Evolutionary conservation across 2,888 invertebrate species (phyloP), one percentile per base, ranked within the genome.

Genomic region (Drosophila neotestacea): DNA sequence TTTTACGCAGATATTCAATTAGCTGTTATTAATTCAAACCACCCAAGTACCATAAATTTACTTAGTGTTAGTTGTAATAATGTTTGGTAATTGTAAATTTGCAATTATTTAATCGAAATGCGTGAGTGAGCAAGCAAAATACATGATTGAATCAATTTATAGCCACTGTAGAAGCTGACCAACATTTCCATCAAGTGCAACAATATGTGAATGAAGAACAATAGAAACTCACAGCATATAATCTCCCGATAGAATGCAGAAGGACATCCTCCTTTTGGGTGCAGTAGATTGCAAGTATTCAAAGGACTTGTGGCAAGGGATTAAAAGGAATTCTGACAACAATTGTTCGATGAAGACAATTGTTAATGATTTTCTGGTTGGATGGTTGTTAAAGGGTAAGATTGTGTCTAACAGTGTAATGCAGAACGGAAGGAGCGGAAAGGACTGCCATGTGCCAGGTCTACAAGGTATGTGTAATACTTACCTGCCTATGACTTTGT

Each of bases 331-430:
- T 1, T 27, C 51, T 5, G 27, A 38, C 51, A 38, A 38, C 50
- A 36, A 50, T 36, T 11, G 36, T 34, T 27, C 27, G 51, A n/a
- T 36, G n/a, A 36, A 13, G 38, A 52, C 39, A 28, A 39, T 52
- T 52, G 39, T 39, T 39, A 52, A 39, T 39, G 51, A 52, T 52
- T 52, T 28, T 9, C 27, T 13, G 38, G n/a, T 28, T 28, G 13
- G 27, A 7, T 36, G 36, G 7, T 1, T n/a, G 22, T 22, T 22
- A 22, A 27, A 27, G 27, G 44, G n/a, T 28, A 1, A 4, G 6
- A 44, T 27, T 11, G 10, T 11, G 27, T 27, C 27, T n/a, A 27
- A 6, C 27, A 44, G 6, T 27, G n/a, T 38, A 36, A 27, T 13
- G 27, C 27, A 51, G 27, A 51, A 36, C 16, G n/a, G 5, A 13